Conservation (phyloP, 2,797 vertebrate genomes). For the Microchirus variegatus region DNA sequence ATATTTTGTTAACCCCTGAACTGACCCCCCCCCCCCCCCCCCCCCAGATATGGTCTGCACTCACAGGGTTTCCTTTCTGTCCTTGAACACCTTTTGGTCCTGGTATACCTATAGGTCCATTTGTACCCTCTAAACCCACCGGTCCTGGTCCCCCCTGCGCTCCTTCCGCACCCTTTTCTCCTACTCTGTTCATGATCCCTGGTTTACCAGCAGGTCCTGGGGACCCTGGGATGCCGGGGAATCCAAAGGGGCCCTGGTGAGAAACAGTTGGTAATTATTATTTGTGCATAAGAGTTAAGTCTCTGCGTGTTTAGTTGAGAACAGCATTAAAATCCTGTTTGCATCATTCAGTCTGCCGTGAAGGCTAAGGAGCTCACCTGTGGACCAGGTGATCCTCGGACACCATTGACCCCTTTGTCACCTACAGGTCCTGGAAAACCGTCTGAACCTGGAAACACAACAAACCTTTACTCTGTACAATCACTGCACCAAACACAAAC, state of each 20-base stretch:
- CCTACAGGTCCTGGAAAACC: constrained; percentile 62
- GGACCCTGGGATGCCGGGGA: constrained; percentile 44
- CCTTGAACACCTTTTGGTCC: constrained; percentile 65
- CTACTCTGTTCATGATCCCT: constrained; percentile 50
- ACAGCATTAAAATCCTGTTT: no score
- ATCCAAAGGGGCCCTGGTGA: constrained; percentile 64
- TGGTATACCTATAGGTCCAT: constrained; percentile 45
- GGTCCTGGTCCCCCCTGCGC: constrained; percentile 27
- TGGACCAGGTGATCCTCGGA: constrained; percentile 54
- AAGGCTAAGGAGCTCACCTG: constrained; percentile 44
- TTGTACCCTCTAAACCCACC: constrained; percentile 37
- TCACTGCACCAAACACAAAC: neutral
- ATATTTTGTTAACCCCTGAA: neutral
- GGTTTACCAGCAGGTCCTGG: constrained; percentile 62
- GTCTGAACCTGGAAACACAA: constrained; percentile 45
- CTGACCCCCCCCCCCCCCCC: neutral
- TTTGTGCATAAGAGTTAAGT: no score
- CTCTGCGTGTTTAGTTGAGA: no score
- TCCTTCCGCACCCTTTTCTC: constrained; percentile 63
- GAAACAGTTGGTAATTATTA: neutral
- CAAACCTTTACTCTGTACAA: neutral
- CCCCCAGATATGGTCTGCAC: constrained; percentile 12
- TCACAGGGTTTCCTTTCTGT: constrained; percentile 67
- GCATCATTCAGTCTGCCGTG: no score
- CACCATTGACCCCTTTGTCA: constrained; percentile 51